Evolutionary conservation across 2,113 vertebrate genomes (phyloP).

Genomic region (Prionailurus viverrinus): DNA sequence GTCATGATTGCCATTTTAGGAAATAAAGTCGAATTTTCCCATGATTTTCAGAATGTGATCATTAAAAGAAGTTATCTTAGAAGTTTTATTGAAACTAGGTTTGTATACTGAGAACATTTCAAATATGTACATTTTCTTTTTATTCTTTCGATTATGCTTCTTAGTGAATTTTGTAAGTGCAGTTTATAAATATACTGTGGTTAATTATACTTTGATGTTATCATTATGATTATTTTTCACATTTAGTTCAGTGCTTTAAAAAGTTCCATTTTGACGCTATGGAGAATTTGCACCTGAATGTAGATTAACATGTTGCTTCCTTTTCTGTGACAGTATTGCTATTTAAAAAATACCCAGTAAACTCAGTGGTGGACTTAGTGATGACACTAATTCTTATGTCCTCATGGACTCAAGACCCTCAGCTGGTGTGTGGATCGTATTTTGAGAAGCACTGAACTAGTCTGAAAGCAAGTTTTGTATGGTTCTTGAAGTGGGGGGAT

Average conservation of each 20-base stretch:
- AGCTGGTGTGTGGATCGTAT: neutral
- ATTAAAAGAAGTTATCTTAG: conserved; percentile 9
- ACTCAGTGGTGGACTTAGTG: conserved; percentile 14
- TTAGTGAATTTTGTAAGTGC: conserved; percentile 12
- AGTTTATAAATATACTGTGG: neutral
- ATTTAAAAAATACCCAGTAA: conserved; percentile 5
- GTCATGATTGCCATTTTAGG: neutral
- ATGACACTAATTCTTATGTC: neutral
- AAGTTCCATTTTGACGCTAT: neutral
- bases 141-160: neutral
- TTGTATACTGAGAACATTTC: conserved; percentile 45
- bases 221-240: neutral
- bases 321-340: conserved; percentile 28
- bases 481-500: conserved; percentile 15
- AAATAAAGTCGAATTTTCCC: neutral
- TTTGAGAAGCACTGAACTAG: conserved; percentile 43
- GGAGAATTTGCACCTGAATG: conserved; percentile 8
- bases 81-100: conserved; percentile 40
- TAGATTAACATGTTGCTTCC: conserved; percentile 38
- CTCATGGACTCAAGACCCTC: neutral
- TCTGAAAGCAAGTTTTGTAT: conserved; percentile 31
- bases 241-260: conserved; percentile 47
- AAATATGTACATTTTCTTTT: conserved; percentile 37
- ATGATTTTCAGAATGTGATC: neutral
- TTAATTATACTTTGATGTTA: conserved; percentile 35